A percentile compares a stretch with the other conserved stretches of the same genome.
Conservation (phyloP, 2,888 invertebrate species). For the Tipula vernalis region DNA sequence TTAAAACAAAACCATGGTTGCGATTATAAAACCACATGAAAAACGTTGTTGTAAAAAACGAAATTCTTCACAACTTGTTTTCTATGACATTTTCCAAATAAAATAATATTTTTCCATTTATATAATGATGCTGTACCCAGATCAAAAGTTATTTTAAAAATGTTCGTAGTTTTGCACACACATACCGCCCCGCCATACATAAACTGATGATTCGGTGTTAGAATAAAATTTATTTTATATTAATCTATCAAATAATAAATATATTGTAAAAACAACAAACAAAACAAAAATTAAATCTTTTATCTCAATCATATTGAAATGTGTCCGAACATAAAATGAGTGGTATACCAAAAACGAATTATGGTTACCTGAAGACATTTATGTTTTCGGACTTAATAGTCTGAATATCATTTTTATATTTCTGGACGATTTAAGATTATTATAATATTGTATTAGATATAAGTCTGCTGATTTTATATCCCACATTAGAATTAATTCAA, state of each 20-base stretch:
- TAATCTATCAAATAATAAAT: not conserved
- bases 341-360: not conserved
- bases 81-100: not conserved
- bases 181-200: not conserved
- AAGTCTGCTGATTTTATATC: too few species aligned
- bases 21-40: not conserved
- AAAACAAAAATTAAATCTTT: not conserved
- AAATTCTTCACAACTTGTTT: not conserved
- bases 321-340: not conserved
- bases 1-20: not conserved
- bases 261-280: not conserved
- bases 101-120: not conserved
- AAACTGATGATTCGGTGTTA: not conserved
- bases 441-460: too few species aligned
- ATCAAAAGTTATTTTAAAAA: not conserved
- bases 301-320: not conserved
- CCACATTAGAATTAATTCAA: too few species aligned
- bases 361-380: not conserved
- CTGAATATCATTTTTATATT: too few species aligned
- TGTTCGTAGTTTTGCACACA: not conserved
- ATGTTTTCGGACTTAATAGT: too few species aligned
- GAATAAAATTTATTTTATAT: not conserved
- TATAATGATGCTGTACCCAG: not conserved
- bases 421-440: too few species aligned
- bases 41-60: not conserved